phyloP scores from a whole-genome alignment of 2,888 invertebrate genomes.

The Bugulina stolonifera region DNA sequence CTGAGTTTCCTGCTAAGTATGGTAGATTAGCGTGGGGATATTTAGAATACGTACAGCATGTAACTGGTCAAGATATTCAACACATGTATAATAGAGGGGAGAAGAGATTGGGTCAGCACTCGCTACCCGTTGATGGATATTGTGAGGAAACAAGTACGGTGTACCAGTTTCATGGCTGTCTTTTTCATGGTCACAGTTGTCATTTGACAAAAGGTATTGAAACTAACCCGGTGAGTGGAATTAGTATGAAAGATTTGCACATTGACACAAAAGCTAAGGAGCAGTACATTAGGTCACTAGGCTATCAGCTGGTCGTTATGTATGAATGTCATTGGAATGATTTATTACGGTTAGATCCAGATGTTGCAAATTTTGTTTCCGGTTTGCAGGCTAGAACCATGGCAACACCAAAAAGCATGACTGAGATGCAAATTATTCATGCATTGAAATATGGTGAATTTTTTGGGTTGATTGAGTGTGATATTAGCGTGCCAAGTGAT shows the following conservation, averaged over 20 bases:
- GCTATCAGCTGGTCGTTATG: neutral
- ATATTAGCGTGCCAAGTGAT: neutral
- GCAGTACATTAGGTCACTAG: neutral
- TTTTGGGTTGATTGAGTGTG: neutral
- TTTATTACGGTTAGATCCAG: no score
- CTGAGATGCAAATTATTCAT: no score
- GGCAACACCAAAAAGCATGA: no score
- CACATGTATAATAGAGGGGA: neutral
- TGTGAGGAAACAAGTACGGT: neutral
- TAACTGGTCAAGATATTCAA: neutral
- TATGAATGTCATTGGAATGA: neutral
- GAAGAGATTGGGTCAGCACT: neutral
- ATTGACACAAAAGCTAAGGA: neutral
- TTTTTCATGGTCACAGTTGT: neutral
- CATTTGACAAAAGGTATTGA: neutral
- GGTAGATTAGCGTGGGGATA: neutral
- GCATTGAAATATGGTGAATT: neutral
- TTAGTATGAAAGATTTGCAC: neutral
- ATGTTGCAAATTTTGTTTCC: no score
- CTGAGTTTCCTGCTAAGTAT: neutral
- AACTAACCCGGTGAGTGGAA: neutral
- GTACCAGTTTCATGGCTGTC: constrained; percentile 1
- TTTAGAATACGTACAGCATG: neutral
- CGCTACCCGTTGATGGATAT: neutral
- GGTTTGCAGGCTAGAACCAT: no score